Evolutionary conservation across 1,140 invertebrate species (phyloP).

Genomic region (Musca domestica): DNA sequence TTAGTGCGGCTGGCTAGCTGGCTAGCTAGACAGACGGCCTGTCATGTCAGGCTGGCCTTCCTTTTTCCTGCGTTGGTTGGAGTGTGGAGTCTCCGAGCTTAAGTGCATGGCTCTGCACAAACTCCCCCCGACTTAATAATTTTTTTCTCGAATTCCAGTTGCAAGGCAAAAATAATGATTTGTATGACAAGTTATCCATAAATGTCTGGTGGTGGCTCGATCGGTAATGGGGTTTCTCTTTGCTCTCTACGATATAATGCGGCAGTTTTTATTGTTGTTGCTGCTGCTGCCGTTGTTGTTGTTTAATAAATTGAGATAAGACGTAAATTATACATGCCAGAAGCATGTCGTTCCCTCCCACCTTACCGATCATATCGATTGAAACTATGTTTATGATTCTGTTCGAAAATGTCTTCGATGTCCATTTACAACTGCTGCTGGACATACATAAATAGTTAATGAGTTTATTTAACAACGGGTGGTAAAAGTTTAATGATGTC

Average conservation of each 20-base stretch:
- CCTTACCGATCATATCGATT: no score
- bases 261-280: slow-evolving; percentile 11
- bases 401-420: slow-evolving; percentile 2
- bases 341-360: no score
- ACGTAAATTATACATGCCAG: not conserved
- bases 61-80: no score
- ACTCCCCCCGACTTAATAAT: no score
- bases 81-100: no score
- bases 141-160: no score
- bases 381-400: not conserved
- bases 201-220: not conserved
- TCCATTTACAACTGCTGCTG: not conserved
- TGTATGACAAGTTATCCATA: slow-evolving; percentile 22
- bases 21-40: no score
- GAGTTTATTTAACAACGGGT: slow-evolving; percentile 5
- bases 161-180: slow-evolving; percentile 12
- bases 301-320: slow-evolving; percentile 15
- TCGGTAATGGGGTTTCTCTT: not conserved
- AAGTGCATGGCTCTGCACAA: no score
- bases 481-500: slow-evolving; percentile 8
- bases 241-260: not conserved
- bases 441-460: not conserved
- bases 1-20: no score
- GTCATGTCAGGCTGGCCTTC: no score
- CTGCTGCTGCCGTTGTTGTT: not conserved